Evolutionary conservation across 2,888 invertebrate species (phyloP), one percentile per base, ranked within the genome.

Genomic region (Luperina testacea): DNA sequence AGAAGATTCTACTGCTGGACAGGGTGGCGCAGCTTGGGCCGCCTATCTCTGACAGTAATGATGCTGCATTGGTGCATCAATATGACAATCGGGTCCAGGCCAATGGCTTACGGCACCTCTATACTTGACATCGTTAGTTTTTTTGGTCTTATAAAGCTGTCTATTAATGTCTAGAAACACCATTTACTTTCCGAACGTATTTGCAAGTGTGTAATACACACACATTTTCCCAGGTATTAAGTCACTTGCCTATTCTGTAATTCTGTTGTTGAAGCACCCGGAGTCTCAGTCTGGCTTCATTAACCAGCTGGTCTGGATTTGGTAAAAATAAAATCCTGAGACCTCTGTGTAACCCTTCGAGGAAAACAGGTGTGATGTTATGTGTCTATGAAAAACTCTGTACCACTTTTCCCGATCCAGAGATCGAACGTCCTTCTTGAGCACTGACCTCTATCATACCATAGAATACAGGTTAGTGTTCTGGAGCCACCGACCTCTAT

Each of bases 11-110:
- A 27, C 65, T 17, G 70, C 15, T 89, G 90, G 90, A 63, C 59
- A 1, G 87, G 85, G 2, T 92, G 91, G 90, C 84, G 89, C 38
- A 76, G 87, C 3, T 72, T 92, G 77, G 87, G 90, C 5, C 89
- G 92, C 11, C 82, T 93, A 90, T 92, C 93, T 0, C 83, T 94
- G 64, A 85, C 93, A 11, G 89, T 92, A 45, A 86, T 93, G 75
- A 73, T 93, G 82, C 77, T 91, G 65, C 94, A 94, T 81, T 93
- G 92, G 92, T 87, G 86, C 72, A 82, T 90, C 77, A 90, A 88
- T 76, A 73, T 90, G 38, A 80, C 84, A 45, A 85, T 90, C 15
- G 84, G 78, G 6, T 27, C 78, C 24, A 82, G 85, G 38, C 75
- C 89, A 3, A 45, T 75, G 7, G 73, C 83, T 8, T 81, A 73